A percentile compares a stretch with the other conserved stretches of the same genome.
Conservation (phyloP, 1,140 invertebrate species). For the Episyrphus balteatus region DNA sequence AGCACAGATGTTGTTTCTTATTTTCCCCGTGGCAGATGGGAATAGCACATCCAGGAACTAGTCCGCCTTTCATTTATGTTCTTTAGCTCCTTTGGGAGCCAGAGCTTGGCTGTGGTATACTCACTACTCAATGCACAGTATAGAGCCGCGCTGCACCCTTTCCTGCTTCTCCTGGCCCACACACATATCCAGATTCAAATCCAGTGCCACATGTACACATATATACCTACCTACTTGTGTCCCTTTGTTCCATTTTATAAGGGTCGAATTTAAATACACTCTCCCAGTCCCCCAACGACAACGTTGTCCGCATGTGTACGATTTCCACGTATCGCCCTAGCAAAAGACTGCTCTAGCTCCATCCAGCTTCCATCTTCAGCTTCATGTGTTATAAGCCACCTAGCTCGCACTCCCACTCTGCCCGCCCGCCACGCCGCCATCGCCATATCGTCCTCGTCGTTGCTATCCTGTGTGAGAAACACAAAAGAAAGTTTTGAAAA, state of each 20-base stretch:
- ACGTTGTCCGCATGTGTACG: background rate
- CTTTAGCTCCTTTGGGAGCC: background rate
- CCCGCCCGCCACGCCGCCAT: background rate
- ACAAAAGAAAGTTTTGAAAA: no score
- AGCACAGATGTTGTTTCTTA: background rate
- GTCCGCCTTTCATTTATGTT: no score
- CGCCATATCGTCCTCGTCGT: background rate
- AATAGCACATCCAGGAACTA: no score
- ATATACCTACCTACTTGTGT: background rate
- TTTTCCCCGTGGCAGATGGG: background rate
- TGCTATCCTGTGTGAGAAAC: background rate
- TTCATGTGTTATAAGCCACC: no score
- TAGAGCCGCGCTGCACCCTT: background rate
- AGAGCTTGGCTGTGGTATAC: background rate
- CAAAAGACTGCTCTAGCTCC: background rate
- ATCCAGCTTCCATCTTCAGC: background rate
- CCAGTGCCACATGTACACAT: background rate
- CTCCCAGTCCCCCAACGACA: background rate
- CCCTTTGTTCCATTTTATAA: background rate
- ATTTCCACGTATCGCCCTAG: background rate
- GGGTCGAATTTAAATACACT: constrained; percentile 3
- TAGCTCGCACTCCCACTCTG: no score
- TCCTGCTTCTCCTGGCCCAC: background rate
- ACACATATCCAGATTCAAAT: background rate
- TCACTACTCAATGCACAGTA: no score